Evolutionary conservation across 2,888 invertebrate genomes (phyloP).

Genomic region (Rhagium mordax): DNA sequence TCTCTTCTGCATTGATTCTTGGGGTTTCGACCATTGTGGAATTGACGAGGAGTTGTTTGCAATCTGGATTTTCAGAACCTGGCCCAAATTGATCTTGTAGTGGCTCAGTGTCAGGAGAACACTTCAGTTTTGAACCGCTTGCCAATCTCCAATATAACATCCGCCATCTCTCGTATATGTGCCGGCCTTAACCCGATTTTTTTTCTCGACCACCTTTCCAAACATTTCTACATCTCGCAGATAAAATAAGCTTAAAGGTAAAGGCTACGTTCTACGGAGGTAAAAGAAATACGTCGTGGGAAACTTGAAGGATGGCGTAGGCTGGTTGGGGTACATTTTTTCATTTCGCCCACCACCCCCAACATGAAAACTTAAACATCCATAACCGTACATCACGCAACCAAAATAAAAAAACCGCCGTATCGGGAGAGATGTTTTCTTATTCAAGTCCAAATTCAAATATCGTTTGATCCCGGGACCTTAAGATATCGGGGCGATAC

Average conservation of each 20-base stretch:
- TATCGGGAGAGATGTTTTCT: background rate
- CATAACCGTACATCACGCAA: background rate
- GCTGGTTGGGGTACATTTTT: background rate
- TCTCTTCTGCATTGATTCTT: too few relatives aligned
- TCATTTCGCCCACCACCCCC: background rate
- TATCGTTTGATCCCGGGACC: background rate
- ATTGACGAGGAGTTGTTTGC: too few relatives aligned
- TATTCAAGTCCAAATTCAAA: slow-evolving; percentile 2
- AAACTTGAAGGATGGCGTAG: background rate
- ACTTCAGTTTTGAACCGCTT: too few relatives aligned
- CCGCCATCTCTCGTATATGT: too few relatives aligned
- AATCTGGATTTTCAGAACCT: too few relatives aligned
- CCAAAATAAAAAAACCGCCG: slow-evolving; percentile 1
- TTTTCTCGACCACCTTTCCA: too few relatives aligned
- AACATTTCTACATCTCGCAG: background rate
- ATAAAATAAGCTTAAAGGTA: background rate
- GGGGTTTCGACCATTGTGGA: too few relatives aligned
- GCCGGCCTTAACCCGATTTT: too few relatives aligned
- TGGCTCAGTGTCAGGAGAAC: too few relatives aligned
- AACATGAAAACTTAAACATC: background rate
- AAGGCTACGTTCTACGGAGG: background rate
- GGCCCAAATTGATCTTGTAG: too few relatives aligned
- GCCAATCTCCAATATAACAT: too few relatives aligned
- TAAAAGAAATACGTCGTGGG: background rate
- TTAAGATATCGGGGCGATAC: background rate